Conservation (phyloP, 2,888 invertebrate genomes). For the Netelia melanura region DNA sequence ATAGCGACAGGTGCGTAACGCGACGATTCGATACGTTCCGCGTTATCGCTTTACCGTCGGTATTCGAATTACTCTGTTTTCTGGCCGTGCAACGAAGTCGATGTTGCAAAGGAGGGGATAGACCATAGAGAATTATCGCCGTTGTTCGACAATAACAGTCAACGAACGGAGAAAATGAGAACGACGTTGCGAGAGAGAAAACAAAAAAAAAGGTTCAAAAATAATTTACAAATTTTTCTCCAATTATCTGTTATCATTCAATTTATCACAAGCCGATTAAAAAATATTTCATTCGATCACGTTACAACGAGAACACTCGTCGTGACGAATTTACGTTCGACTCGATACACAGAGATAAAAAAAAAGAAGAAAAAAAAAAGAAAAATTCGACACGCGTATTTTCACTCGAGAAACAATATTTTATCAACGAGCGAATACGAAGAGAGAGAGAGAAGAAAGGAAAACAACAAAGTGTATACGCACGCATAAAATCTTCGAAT, state of each 20-base stretch:
- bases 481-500: too few species aligned
- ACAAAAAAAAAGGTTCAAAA: too few species aligned
- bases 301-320: conserved; percentile 13
- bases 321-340: conserved; percentile 48
- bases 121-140: conserved; percentile 29
- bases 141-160: too few species aligned
- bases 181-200: too few species aligned
- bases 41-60: conserved; percentile 31
- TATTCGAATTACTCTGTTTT: conserved; percentile 18
- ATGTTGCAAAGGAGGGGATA: not conserved
- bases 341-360: conserved; percentile 40
- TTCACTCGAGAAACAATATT: conserved; percentile 47
- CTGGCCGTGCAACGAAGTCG: not conserved
- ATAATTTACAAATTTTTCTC: too few species aligned
- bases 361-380: not conserved
- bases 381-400: too few species aligned
- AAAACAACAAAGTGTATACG: not conserved
- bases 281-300: not conserved
- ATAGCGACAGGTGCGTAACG: conserved; percentile 11
- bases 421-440: conserved; percentile 39
- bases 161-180: too few species aligned
- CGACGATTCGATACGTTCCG: conserved; percentile 31
- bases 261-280: not conserved
- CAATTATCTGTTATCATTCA: too few species aligned
- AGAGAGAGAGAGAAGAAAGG: conserved; percentile 14